A percentile compares a stretch with the other conserved stretches of the same genome.
Conservation (phyloP, 2,888 invertebrate species). For the Stegophylla sp. region DNA sequence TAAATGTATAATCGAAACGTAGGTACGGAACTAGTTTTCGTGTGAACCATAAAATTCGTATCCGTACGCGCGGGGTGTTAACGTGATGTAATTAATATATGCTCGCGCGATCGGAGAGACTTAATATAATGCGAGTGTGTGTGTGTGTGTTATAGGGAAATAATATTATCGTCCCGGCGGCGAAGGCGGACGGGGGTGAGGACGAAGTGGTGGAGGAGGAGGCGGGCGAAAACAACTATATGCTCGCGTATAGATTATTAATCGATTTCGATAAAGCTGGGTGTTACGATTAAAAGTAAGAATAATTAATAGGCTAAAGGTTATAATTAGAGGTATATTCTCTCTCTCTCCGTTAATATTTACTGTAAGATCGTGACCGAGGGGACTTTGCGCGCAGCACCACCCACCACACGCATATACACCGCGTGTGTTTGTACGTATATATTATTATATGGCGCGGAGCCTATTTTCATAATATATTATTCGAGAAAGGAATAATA, state of each 20-base stretch:
- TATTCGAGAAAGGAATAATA: constrained; percentile 36
- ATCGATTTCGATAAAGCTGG: constrained; percentile 58
- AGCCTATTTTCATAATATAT: constrained; percentile 32
- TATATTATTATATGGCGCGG: not conserved
- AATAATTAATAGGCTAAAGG: constrained; percentile 59
- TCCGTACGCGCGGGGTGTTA: constrained; percentile 49
- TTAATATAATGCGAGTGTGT: not conserved
- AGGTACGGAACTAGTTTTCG: constrained; percentile 48
- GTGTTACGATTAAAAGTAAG: constrained; percentile 59
- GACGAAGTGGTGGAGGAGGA: not conserved
- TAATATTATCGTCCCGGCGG: constrained; percentile 7
- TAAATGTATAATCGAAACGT: not conserved
- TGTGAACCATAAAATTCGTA: constrained; percentile 57
- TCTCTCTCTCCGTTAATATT: constrained; percentile 41
- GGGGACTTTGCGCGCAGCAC: constrained; percentile 55
- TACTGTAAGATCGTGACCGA: constrained; percentile 57
- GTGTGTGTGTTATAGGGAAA: not conserved
- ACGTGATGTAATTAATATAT: constrained; percentile 58
- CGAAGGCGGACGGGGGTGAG: not conserved
- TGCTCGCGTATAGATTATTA: constrained; percentile 47
- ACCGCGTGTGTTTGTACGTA: too few relatives aligned
- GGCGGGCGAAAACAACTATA: constrained; percentile 32
- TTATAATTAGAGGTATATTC: constrained; percentile 52
- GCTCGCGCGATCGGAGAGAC: not conserved
- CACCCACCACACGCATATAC: constrained; percentile 33